A percentile compares a stretch with the other conserved stretches of the same genome.
Evolutionary conservation across 2,888 invertebrate species (phyloP).

Genomic region (Quadriops clusia): DNA sequence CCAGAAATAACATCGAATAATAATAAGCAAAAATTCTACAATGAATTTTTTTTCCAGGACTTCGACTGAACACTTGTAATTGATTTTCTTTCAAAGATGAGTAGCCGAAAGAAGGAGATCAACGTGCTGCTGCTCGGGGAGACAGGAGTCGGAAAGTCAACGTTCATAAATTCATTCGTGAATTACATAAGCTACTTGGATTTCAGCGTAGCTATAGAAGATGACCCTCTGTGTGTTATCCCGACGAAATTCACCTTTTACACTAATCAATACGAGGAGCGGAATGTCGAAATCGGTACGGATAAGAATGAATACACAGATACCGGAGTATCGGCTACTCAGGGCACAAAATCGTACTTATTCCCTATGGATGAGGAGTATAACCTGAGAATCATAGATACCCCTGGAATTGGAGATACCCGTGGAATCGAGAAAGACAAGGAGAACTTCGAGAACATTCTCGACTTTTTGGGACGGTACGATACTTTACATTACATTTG

Average conservation of each 20-base stretch:
- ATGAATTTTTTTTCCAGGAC: no score
- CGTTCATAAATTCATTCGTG: slow-evolving; percentile 29
- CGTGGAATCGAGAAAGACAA: slow-evolving; percentile 18
- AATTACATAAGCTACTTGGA: slow-evolving; percentile 25
- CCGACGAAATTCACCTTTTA: slow-evolving; percentile 22
- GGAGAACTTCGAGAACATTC: slow-evolving; percentile 19
- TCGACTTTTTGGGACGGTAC: slow-evolving; percentile 25
- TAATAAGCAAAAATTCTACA: no score
- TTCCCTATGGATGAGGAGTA: slow-evolving; percentile 14
- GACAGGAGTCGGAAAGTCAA: slow-evolving; percentile 32
- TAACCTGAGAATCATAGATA: slow-evolving; percentile 25
- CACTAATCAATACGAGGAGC: slow-evolving; percentile 20
- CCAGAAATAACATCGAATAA: no score
- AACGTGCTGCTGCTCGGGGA: slow-evolving; percentile 30
- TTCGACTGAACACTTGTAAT: no score
- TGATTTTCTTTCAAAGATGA: no score
- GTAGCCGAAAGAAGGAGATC: slow-evolving; percentile 17
- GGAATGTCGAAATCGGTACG: slow-evolving; percentile 18
- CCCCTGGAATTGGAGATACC: slow-evolving; percentile 27
- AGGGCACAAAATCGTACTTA: slow-evolving; percentile 53
- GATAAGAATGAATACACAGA: slow-evolving; percentile 18
- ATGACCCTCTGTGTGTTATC: slow-evolving; percentile 22
- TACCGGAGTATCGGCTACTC: slow-evolving; percentile 17
- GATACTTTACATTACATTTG: slow-evolving; percentile 28
- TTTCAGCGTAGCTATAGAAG: slow-evolving; percentile 18